phyloP scores from a whole-genome alignment of 2,888 invertebrate genomes.

The Thelaira solivaga region DNA sequence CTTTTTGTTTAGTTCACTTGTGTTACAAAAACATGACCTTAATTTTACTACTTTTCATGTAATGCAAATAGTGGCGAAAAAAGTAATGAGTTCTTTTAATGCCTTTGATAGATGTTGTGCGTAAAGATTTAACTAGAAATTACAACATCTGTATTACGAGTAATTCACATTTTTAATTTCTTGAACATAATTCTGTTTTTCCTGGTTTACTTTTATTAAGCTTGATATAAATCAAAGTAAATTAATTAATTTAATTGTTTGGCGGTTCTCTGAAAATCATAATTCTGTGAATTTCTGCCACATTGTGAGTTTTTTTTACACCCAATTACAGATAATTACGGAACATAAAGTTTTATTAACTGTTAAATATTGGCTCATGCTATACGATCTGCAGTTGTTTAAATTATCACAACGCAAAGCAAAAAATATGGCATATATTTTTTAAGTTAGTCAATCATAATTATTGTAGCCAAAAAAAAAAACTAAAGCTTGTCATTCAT shows the following conservation, averaged over 20 bases:
- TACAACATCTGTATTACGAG: background rate
- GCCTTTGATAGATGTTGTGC: too few relatives aligned
- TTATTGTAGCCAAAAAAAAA: background rate
- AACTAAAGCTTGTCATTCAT: conserved; percentile 7
- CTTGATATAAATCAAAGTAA: background rate
- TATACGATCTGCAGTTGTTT: background rate
- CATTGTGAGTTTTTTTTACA: conserved; percentile 30
- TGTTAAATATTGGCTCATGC: conserved; percentile 30
- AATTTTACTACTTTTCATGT: too few relatives aligned
- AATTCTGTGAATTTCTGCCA: too few relatives aligned
- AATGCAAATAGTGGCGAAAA: too few relatives aligned
- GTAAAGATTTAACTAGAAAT: too few relatives aligned
- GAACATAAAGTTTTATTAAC: conserved; percentile 43
- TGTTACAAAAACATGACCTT: too few relatives aligned
- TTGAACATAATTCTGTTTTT: background rate
- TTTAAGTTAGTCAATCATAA: conserved; percentile 16
- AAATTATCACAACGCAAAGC: background rate
- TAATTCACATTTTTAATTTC: conserved; percentile 10
- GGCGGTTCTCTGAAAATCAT: background rate
- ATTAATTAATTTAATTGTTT: background rate
- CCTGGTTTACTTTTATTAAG: background rate
- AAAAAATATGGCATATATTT: background rate
- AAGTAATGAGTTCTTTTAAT: too few relatives aligned
- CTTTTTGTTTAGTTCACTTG: too few relatives aligned
- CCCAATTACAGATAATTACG: conserved; percentile 41